phyloP scores from a whole-genome alignment of 2,888 invertebrate species.

The Phyto melanocephala region DNA sequence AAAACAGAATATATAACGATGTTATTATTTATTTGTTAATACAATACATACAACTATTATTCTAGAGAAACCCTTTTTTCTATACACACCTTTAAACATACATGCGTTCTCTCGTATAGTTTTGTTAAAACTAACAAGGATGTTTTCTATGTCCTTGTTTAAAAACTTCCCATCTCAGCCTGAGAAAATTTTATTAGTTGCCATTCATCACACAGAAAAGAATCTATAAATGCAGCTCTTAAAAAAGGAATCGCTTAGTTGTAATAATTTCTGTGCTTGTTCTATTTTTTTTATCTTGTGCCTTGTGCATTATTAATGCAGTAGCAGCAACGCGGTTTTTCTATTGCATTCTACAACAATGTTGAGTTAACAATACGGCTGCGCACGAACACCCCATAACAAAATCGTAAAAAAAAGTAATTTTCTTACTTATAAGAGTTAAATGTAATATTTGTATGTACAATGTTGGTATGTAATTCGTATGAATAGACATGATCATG shows the following conservation, averaged over 20 bases:
- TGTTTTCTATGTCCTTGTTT: slow-evolving; percentile 1
- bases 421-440: slow-evolving; percentile 17
- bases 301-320: slow-evolving; percentile 37
- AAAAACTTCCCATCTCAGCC: not conserved
- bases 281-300: slow-evolving; percentile 54
- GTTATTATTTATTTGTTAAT: slow-evolving; percentile 21
- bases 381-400: not conserved
- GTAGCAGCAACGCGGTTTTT: slow-evolving; percentile 28
- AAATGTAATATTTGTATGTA: slow-evolving; percentile 24
- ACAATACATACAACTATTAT: not conserved
- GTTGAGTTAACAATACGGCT: slow-evolving; percentile 10
- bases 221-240: not conserved
- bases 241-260: slow-evolving; percentile 17
- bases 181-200: slow-evolving; percentile 45
- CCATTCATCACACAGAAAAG: slow-evolving; percentile 41
- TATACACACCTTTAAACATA: not conserved
- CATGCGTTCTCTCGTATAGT: slow-evolving; percentile 11
- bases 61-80: slow-evolving; percentile 1
- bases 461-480: no score
- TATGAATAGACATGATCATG: not conserved
- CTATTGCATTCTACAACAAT: slow-evolving; percentile 19
- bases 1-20: no score
- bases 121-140: not conserved
- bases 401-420: slow-evolving; percentile 22
- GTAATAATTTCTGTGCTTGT: slow-evolving; percentile 29